These are phyloP conservation scores for Erythrolamprus reginae DNA, from an alignment of 2,113 vertebrate species.

Conservation along the genomic window DNA sequence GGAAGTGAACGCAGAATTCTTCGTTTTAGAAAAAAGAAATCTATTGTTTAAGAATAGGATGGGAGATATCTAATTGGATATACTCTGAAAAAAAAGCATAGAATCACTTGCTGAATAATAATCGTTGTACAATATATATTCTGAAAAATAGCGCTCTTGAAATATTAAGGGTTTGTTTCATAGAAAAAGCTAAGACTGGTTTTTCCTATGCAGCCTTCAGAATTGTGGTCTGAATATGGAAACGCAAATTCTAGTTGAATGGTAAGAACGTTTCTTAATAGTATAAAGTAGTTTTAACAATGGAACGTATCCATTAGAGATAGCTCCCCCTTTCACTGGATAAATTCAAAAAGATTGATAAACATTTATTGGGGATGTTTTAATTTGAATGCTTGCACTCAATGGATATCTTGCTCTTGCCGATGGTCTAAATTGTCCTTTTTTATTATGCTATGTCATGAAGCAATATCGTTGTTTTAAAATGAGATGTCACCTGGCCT, in stretches of 20 bases:
- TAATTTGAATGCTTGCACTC: background rate
- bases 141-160: background rate
- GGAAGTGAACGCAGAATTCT: background rate
- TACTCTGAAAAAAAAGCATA: background rate
- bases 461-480: slow-evolving; percentile 48
- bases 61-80: background rate
- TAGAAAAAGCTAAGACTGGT: background rate
- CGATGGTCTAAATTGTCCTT: background rate
- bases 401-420: background rate
- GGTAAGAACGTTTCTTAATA: background rate
- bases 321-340: background rate
- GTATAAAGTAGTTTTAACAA: background rate
- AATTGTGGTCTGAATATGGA: background rate
- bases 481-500: slow-evolving; percentile 14
- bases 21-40: background rate
- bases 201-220: background rate
- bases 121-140: background rate
- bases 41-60: background rate
- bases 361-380: background rate
- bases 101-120: background rate
- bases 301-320: background rate
- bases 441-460: background rate
- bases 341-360: background rate
- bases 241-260: background rate
- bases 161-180: background rate